Evolutionary conservation across 1,140 invertebrate species (phyloP).

Genomic region (Dolichoris vasculosae): DNA sequence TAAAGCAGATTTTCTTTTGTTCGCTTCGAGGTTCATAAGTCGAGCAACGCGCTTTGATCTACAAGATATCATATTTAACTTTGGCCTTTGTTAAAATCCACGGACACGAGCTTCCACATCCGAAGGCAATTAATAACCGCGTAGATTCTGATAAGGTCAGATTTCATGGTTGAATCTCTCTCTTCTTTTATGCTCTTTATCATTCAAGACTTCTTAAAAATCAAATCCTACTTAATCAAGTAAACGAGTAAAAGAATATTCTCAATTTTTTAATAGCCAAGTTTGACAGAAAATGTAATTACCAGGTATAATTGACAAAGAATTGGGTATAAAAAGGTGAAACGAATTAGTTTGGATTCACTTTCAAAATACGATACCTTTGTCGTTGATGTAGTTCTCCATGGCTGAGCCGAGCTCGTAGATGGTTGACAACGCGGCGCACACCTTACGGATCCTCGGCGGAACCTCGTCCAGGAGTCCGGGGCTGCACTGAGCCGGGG

Average conservation of each 20-base stretch:
- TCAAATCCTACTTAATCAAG: neutral
- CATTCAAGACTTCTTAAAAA: neutral
- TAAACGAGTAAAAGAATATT: no score
- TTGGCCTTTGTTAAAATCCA: neutral
- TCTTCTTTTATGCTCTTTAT: neutral
- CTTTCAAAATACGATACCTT: slow-evolving; percentile 60
- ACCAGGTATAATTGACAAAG: no score
- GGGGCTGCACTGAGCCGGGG: slow-evolving; percentile 76
- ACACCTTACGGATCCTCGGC: slow-evolving; percentile 75
- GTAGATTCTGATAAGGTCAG: neutral
- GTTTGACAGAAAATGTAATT: no score
- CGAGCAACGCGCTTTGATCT: neutral
- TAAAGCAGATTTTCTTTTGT: neutral
- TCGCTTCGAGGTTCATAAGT: neutral
- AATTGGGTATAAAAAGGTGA: no score
- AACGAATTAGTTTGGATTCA: no score
- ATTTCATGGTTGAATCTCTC: neutral
- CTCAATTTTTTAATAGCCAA: no score
- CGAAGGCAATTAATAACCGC: neutral
- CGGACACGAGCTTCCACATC: neutral
- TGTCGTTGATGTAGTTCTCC: slow-evolving; percentile 75
- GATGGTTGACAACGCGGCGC: slow-evolving; percentile 74
- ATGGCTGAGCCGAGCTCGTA: slow-evolving; percentile 74
- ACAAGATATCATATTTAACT: neutral
- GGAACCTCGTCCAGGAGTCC: slow-evolving; percentile 75